A percentile compares a stretch with the other conserved stretches of the same genome.
phyloP scores from a whole-genome alignment of 2,888 invertebrate genomes.

The Heliconius sara region DNA sequence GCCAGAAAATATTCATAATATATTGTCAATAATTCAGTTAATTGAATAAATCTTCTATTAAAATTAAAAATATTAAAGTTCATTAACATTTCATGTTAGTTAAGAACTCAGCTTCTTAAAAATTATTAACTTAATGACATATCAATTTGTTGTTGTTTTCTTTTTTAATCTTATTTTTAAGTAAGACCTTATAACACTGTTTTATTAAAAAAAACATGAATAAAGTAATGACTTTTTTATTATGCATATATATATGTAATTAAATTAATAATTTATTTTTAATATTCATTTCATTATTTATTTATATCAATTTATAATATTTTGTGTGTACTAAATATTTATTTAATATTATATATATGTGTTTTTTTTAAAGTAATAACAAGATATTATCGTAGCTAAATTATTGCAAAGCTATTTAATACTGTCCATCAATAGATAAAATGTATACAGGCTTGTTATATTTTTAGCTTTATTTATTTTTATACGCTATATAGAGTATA shows the following conservation, averaged over 20 bases:
- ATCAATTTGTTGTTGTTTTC: conserved; percentile 3
- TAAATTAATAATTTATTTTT: background rate
- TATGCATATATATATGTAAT: background rate
- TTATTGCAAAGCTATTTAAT: background rate
- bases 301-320: background rate
- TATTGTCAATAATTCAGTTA: no score
- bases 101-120: background rate
- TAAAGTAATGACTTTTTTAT: background rate
- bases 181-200: no score
- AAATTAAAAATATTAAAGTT: no score
- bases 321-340: background rate
- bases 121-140: conserved; percentile 3
- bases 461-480: conserved; percentile 26
- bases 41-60: no score
- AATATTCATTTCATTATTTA: background rate
- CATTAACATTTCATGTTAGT: background rate
- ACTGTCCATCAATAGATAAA: background rate
- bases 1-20: background rate
- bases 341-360: background rate
- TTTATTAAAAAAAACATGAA: no score
- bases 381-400: background rate
- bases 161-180: background rate
- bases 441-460: conserved; percentile 12
- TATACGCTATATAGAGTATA: conserved; percentile 16
- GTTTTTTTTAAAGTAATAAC: background rate